phyloP scores from a whole-genome alignment of 2,113 vertebrate species.

The Shinisaurus crocodilurus region DNA sequence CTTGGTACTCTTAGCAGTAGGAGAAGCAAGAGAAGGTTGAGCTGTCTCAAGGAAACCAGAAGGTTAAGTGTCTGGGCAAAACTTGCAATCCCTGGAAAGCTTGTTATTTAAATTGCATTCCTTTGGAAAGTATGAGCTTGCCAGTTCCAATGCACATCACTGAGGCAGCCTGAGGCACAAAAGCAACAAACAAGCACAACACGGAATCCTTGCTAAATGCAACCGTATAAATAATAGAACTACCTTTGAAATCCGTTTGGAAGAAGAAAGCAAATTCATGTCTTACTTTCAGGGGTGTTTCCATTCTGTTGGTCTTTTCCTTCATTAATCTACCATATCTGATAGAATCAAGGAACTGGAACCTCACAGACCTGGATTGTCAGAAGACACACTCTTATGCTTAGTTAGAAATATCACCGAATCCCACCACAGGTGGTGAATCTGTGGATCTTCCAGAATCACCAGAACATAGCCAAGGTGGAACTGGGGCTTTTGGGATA shows the following conservation, averaged over 20 bases:
- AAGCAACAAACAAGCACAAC: constrained; percentile 7
- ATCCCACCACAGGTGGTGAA: too few relatives aligned
- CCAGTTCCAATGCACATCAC: constrained; percentile 37
- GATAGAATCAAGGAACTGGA: background rate
- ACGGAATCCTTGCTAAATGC: constrained; percentile 26
- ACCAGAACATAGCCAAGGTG: background rate
- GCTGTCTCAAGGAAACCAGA: background rate
- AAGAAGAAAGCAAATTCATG: background rate
- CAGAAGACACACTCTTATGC: background rate
- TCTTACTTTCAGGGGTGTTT: background rate
- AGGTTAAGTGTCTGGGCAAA: background rate
- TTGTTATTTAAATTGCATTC: constrained; percentile 49
- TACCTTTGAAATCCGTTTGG: constrained; percentile 20
- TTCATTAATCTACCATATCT: background rate
- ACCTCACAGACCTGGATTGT: background rate
- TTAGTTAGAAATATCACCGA: background rate
- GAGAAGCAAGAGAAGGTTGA: background rate
- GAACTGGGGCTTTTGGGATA: background rate
- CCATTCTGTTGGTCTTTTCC: background rate
- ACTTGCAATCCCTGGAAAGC: constrained; percentile 4
- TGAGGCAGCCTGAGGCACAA: constrained; percentile 15
- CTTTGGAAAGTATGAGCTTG: constrained; percentile 18
- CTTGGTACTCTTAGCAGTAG: background rate
- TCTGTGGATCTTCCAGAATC: background rate
- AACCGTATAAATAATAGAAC: constrained; percentile 30